A percentile compares a stretch with the other conserved stretches of the same genome.
Conservation (phyloP, 2,113 vertebrate species). For the Australoheros scitulus region DNA sequence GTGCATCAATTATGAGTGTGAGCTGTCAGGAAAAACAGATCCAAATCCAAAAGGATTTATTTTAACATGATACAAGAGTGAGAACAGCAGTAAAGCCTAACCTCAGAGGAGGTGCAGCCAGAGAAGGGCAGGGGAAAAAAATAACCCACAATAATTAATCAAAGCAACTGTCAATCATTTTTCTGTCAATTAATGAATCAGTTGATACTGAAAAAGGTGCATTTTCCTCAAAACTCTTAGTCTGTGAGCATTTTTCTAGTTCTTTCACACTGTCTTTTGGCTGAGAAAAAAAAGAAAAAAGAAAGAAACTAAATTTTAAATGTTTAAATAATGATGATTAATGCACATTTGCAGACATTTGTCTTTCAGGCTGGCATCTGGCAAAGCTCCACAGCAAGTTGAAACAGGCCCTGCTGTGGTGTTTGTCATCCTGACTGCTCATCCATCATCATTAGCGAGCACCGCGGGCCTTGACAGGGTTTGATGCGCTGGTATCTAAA, state of each 20-base stretch:
- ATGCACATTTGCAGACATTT: conserved; percentile 60
- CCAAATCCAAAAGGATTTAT: neutral
- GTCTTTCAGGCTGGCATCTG: conserved; percentile 68
- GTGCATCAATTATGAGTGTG: neutral
- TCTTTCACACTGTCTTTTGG: neutral
- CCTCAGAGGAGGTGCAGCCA: neutral
- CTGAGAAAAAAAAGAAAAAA: neutral
- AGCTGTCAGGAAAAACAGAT: no score
- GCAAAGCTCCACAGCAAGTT: conserved; percentile 67
- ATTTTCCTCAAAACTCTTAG: neutral
- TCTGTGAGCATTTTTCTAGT: neutral
- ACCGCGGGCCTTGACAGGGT: conserved; percentile 50
- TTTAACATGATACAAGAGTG: neutral
- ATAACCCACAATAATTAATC: neutral
- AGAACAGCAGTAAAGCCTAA: neutral
- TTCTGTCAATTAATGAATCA: neutral
- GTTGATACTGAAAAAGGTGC: neutral
- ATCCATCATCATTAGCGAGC: conserved; percentile 79
- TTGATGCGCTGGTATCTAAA: conserved; percentile 63
- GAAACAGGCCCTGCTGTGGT: conserved; percentile 71
- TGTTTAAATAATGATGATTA: conserved; percentile 36
- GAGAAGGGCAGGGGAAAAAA: neutral
- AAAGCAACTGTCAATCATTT: neutral
- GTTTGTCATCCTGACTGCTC: conserved; percentile 73
- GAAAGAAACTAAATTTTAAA: neutral